Evolutionary conservation across 2,113 vertebrate species (phyloP).

Genomic region (Aramus guarauna): DNA sequence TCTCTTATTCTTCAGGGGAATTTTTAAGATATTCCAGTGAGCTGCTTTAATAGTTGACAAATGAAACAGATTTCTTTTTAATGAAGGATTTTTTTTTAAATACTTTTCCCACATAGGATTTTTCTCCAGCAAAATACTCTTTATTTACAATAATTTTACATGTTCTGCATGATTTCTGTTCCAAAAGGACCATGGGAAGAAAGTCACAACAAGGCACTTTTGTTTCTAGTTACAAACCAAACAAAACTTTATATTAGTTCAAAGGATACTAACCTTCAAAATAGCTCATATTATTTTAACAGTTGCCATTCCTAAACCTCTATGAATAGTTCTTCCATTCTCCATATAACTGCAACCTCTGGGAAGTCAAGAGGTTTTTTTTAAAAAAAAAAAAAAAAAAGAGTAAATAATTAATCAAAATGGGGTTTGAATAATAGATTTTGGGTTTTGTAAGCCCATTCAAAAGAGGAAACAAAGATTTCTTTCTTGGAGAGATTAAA

Average conservation of each 20-base stretch:
- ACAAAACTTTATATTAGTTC: neutral
- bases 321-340: neutral
- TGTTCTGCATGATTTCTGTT: neutral
- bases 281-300: neutral
- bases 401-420: neutral
- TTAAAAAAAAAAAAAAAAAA: neutral
- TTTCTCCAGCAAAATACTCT: neutral
- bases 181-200: neutral
- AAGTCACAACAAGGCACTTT: neutral
- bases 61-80: neutral
- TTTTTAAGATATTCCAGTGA: neutral
- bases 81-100: neutral
- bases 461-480: neutral
- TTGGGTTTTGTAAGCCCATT: neutral
- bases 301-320: neutral
- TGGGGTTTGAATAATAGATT: neutral
- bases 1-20: neutral
- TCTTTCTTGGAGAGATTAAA: neutral
- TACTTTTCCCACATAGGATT: neutral
- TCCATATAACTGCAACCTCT: neutral
- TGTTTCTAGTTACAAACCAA: neutral
- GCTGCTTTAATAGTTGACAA: neutral
- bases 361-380: neutral
- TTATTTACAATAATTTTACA: neutral
- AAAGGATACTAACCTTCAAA: neutral